A percentile compares a stretch with the other conserved stretches of the same genome.
Conservation (phyloP, 2,113 vertebrate genomes). For the Sitta europaea region DNA sequence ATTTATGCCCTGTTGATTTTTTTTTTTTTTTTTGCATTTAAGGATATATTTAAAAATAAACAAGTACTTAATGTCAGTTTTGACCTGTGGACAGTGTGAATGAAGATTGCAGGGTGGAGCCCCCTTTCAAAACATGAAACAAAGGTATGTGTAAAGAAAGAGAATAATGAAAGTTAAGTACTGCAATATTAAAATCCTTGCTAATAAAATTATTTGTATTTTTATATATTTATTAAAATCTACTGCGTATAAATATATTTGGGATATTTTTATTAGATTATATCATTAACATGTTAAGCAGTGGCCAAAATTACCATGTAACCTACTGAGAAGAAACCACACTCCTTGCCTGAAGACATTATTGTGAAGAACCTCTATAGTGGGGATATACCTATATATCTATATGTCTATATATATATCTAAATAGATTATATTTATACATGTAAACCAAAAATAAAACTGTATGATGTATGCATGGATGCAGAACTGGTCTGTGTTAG, state of each 20-base stretch:
- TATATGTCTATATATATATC: accelerated
- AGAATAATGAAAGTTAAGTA: background rate
- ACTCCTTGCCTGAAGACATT: background rate
- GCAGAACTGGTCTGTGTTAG: background rate
- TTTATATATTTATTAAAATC: background rate
- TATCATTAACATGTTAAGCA: background rate
- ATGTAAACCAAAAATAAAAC: background rate
- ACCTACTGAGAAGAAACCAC: background rate
- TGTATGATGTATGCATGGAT: too few species aligned
- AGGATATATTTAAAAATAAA: background rate
- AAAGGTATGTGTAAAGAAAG: background rate
- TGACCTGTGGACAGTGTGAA: background rate
- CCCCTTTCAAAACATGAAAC: background rate
- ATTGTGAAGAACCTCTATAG: background rate
- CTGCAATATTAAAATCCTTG: background rate
- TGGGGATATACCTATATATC: too few species aligned
- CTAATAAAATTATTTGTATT: background rate
- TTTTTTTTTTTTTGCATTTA: background rate
- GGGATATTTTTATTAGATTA: background rate
- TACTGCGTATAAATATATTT: background rate
- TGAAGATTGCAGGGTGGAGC: background rate
- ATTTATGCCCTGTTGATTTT: background rate
- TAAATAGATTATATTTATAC: background rate
- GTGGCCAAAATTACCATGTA: background rate
- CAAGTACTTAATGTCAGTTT: background rate